phyloP scores from a whole-genome alignment of 2,888 invertebrate genomes.

The Eretmocerus hayati region DNA sequence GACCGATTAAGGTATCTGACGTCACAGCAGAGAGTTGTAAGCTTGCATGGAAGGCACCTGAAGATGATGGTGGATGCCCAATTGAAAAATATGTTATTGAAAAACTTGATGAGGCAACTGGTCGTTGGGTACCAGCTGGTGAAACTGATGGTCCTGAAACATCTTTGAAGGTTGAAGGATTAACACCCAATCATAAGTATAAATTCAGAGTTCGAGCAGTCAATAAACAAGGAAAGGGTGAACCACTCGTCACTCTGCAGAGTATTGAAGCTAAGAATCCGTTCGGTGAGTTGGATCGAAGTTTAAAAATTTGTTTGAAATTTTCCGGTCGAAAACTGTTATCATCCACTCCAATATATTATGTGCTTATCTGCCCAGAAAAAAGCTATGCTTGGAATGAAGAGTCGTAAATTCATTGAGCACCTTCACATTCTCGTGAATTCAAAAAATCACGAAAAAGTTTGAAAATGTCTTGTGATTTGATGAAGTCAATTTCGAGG shows the following conservation, averaged over 20 bases:
- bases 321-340: too few species aligned
- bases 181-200: constrained; percentile 91
- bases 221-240: constrained; percentile 94
- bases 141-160: constrained; percentile 84
- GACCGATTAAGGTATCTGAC: constrained; percentile 84
- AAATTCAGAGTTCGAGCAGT: constrained; percentile 95
- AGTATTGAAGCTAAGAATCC: constrained; percentile 95
- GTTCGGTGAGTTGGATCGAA: constrained; percentile 60
- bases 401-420: too few species aligned
- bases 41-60: constrained; percentile 85
- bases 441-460: background rate
- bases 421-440: background rate
- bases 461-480: too few species aligned
- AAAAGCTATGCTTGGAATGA: too few species aligned
- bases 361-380: too few species aligned
- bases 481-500: too few species aligned
- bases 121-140: constrained; percentile 90
- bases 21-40: constrained; percentile 86
- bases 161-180: constrained; percentile 69
- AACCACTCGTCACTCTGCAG: constrained; percentile 82
- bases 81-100: constrained; percentile 92
- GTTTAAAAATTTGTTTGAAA: too few species aligned
- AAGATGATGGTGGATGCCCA: constrained; percentile 91
- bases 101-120: constrained; percentile 87
- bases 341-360: too few species aligned